Base-by-base conservation (phyloP, 1,140 invertebrate species). In the Gonatopus flavifemur region DNA sequence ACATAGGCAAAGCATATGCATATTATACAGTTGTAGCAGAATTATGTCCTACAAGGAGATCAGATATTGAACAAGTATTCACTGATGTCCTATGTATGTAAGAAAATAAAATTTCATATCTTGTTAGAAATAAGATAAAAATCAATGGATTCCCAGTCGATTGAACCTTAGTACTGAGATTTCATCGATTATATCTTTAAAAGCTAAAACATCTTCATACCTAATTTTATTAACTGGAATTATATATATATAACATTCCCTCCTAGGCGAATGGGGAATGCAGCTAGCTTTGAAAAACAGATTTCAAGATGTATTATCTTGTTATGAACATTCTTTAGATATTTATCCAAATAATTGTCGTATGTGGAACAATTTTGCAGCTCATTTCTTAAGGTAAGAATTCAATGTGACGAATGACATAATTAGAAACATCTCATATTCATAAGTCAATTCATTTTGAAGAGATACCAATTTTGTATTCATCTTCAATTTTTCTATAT, bases 1-100 rank as follows among this genome's bases (percentile, higher is more conserved):
- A 74, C 37, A 57, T 64, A 42, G 73, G 72, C 6, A 62, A 71
- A 55, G 73, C 76, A 20, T 77, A 76, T 58, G 68, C 70, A 39
- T 69, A 76, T 64, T 73, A 70, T 25, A 66, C 69, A 3, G 52
- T 70, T 37, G 67, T 73, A 36, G 59, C 74, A 21, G 66, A 72
- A 46, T 44, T 77, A 18, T 66, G 59, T 30, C 67, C 71, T 41
- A 35, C 50, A 16, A 74, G 57, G 54, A 65, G 65, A 52, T 4
- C 37, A 35, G 67, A 77, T 44, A 54, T 78, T 9, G 67, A 69
- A 57, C 42, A 67, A 47, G 46, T 53, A 33, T 73, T 77, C 45
- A 69, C 70, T 16, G 46, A 66, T 44, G 60, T 72, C 33, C 49
- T 72, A 25, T 71, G 69, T 71, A 62, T 43, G 48, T 52, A 24